Conservation (phyloP, 2,797 vertebrate species). For the Hemitrygon akajei region DNA sequence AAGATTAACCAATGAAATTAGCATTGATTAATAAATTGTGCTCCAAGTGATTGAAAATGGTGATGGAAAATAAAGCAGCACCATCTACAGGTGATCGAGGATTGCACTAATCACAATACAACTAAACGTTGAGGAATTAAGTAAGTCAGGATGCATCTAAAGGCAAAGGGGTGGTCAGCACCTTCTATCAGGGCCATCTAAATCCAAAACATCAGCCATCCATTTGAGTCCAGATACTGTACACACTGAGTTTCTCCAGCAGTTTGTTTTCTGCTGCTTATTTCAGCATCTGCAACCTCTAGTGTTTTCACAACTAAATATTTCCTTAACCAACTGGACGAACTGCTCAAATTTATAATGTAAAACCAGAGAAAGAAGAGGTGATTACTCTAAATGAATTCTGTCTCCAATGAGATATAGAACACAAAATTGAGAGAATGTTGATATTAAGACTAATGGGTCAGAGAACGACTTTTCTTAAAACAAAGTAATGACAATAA, state of each 20-base stretch:
- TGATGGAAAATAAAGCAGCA: neutral
- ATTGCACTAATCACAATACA: neutral
- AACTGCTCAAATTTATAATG: neutral
- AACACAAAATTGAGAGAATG: neutral
- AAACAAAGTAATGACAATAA: neutral
- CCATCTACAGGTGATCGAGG: neutral
- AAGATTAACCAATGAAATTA: too few species aligned
- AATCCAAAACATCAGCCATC: too few species aligned
- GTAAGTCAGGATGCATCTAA: too few species aligned
- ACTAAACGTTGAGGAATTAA: too few species aligned
- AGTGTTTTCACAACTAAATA: neutral
- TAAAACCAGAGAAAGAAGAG: neutral
- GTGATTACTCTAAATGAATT: neutral
- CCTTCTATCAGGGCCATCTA: too few species aligned
- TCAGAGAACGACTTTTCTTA: neutral
- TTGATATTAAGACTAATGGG: too few species aligned
- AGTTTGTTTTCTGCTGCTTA: too few species aligned
- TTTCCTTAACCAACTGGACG: neutral
- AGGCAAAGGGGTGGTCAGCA: too few species aligned
- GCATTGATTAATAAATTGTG: neutral
- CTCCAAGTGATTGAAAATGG: neutral
- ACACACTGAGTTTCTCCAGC: too few species aligned
- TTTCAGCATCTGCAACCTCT: too few species aligned
- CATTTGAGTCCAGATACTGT: too few species aligned
- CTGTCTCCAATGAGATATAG: neutral